Conservation (phyloP, 2,888 invertebrate species). For the Andricus curvator region DNA sequence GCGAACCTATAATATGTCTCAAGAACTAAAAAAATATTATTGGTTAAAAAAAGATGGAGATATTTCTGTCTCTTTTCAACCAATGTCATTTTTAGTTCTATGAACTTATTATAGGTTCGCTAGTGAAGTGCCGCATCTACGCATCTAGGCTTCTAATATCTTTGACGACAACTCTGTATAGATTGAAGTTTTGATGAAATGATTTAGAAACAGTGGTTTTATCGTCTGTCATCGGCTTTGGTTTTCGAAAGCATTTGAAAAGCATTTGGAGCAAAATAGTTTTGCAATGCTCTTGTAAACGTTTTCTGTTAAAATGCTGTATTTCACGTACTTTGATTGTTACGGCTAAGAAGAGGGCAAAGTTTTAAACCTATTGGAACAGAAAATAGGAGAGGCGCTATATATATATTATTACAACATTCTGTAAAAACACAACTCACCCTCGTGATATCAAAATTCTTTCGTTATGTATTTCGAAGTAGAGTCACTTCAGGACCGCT, state of each 20-base stretch:
- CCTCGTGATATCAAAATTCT: not conserved
- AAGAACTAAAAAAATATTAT: too few relatives aligned
- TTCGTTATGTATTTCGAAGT: slow-evolving; percentile 5
- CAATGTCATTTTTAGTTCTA: too few relatives aligned
- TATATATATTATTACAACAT: not conserved
- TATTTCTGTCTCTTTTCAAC: too few relatives aligned
- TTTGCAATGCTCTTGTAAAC: not conserved
- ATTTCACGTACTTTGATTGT: not conserved
- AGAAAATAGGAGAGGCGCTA: not conserved
- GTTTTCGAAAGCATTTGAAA: not conserved
- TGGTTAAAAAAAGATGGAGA: too few relatives aligned
- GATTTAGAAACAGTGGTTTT: too few relatives aligned
- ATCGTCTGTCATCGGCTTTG: not conserved
- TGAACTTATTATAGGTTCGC: too few relatives aligned
- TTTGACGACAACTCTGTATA: too few relatives aligned
- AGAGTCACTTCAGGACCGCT: not conserved
- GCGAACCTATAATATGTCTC: too few relatives aligned
- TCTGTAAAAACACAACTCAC: not conserved
- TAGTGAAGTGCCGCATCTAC: too few relatives aligned
- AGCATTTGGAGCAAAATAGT: not conserved
- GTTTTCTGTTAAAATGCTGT: not conserved
- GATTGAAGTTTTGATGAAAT: too few relatives aligned
- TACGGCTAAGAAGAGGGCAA: not conserved
- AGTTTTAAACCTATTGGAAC: not conserved
- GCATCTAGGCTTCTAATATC: too few relatives aligned